These are phyloP conservation scores for Zaprionus ornatus DNA, from an alignment of 1,140 invertebrate species.

Conservation along the genomic window DNA sequence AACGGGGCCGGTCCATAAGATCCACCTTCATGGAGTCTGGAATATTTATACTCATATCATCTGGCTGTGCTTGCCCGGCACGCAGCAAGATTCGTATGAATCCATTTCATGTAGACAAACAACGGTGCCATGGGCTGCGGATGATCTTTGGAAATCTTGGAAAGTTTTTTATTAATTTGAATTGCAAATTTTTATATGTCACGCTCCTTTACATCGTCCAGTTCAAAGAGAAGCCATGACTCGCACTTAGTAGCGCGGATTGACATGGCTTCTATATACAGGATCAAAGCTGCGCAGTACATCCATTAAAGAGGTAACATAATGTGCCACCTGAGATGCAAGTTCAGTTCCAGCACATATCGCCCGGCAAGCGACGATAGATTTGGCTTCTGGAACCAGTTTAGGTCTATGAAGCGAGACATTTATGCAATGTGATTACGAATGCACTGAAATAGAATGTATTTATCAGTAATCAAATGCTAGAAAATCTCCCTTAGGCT, in stretches of 20 bases:
- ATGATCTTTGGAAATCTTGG: background rate
- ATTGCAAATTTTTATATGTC: slow-evolving; percentile 85
- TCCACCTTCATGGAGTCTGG: slow-evolving; percentile 66
- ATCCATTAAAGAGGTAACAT: slow-evolving; percentile 76
- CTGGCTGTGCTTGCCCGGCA: slow-evolving; percentile 14
- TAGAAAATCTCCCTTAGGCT: background rate
- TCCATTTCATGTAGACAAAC: slow-evolving; percentile 87
- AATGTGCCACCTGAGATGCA: slow-evolving; percentile 82
- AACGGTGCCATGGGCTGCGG: slow-evolving; percentile 73
- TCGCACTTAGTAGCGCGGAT: slow-evolving; percentile 87
- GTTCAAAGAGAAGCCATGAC: slow-evolving; percentile 86
- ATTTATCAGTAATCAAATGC: background rate
- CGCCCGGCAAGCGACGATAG: slow-evolving; percentile 83
- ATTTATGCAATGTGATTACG: slow-evolving; percentile 44
- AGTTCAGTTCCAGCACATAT: slow-evolving; percentile 86
- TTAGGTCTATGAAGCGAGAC: slow-evolving; percentile 58
- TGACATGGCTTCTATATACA: slow-evolving; percentile 9
- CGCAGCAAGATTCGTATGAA: slow-evolving; percentile 64
- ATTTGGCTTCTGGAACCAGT: slow-evolving; percentile 84
- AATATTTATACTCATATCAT: slow-evolving; percentile 43
- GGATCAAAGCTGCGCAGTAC: slow-evolving; percentile 79
- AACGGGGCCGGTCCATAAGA: slow-evolving; percentile 62
- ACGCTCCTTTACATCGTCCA: slow-evolving; percentile 87
- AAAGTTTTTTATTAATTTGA: slow-evolving; percentile 80
- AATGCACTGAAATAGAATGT: slow-evolving; percentile 26